Evolutionary conservation across 1,140 invertebrate genomes (phyloP), one percentile per base, ranked within the genome.

Genomic region (Heliconius nattereri): DNA sequence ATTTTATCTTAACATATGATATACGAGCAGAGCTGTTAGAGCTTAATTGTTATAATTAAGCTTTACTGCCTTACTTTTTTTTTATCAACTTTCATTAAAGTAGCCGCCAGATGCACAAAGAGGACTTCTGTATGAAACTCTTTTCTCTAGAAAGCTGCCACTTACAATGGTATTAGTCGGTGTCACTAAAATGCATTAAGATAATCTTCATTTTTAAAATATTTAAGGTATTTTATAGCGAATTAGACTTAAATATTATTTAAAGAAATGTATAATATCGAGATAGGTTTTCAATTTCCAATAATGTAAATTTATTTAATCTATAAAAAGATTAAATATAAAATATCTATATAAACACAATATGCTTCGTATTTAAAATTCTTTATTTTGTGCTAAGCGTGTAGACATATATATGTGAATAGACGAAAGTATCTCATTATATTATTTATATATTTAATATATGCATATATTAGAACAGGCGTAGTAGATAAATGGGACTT

Each of bases 41-140:
- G 23, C 60, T 29, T 66, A 26, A 66, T 66, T 29, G 60, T 66
- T 66, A 66, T 66, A 66, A 29, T 66, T 66, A 66, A 66, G 26
- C 60, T 66, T 16, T 29, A 66, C 60, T 66, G 26, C 3, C 26
- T 16, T 5, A 11, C 60, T 66, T 66, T 26, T 66, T 66, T 66
- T 66, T 29, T 66, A 66, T 66, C 60, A 66, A 29, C 35, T 35
- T 72, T 72, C 35, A 72, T 35, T 72, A 72, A 40, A 35, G 71
- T 72, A 72, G 71, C 71, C 71, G 35, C 35, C 71, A 72, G 71
- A 72, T 72, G 71, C 71, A 72, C 35, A 72, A 32, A 40, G 71
- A 72, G 19, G 35, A 16, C 29, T 37, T 35, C 71, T 20, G 71
- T n/a, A n/a, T 72, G 7, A 72, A 72, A 26, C 35, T 72, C n/a